Conservation (phyloP, 2,113 vertebrate species). For the Vimba vimba region DNA sequence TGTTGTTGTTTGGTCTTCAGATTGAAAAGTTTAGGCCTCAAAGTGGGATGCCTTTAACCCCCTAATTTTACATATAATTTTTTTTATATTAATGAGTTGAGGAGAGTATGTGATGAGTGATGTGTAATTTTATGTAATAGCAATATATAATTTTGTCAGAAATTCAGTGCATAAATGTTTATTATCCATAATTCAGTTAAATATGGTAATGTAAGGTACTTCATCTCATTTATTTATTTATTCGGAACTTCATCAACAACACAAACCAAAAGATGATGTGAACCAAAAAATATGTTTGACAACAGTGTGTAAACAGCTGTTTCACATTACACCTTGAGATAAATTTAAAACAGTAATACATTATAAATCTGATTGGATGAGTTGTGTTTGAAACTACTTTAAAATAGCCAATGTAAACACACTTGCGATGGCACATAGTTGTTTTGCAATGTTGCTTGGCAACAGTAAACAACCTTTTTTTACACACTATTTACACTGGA, state of each 20-base stretch:
- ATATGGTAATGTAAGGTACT: too few relatives aligned
- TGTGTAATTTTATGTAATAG: not conserved
- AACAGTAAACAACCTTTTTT: not conserved
- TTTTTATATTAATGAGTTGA: not conserved
- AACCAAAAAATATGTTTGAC: too few relatives aligned
- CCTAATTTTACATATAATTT: not conserved
- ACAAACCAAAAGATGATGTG: too few relatives aligned
- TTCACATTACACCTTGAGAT: not conserved
- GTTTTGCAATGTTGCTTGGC: not conserved
- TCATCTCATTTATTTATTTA: too few relatives aligned
- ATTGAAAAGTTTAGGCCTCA: not conserved
- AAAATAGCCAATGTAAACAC: not conserved
- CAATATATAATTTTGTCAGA: too few relatives aligned
- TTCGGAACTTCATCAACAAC: too few relatives aligned
- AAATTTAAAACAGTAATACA: not conserved
- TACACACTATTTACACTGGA: constrained; percentile 1
- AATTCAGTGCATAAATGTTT: too few relatives aligned
- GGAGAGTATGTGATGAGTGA: not conserved
- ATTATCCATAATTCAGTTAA: too few relatives aligned
- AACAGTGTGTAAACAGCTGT: not conserved
- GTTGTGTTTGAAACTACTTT: not conserved
- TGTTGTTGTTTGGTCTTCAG: not conserved
- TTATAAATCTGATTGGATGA: not conserved
- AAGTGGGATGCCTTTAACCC: not conserved
- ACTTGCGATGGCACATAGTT: not conserved